Base-by-base conservation (phyloP, 2,113 vertebrate species). In the Mustela nigripes region DNA sequence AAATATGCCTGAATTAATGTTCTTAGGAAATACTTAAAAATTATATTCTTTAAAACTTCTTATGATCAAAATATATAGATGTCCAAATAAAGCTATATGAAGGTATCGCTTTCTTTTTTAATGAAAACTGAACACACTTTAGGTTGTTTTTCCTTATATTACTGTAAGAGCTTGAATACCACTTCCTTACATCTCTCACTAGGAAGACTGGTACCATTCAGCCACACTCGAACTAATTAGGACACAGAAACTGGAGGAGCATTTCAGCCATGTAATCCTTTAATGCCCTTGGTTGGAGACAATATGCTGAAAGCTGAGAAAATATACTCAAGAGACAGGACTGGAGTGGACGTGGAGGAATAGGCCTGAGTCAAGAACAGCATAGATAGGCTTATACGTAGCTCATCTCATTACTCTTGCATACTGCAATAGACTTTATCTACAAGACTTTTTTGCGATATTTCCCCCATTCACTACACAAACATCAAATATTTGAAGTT, bases 401-500 rank as follows among this genome's bases (percentile, higher is more conserved):
- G 31, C 33, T 69, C 24, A 65, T 7, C 11, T 62, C 26, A 39
- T 94, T 39, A 24, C 16, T 71, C 11, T 62, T 39, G 0, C 45
- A 62, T 1, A 62, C 16, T 18, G 8, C 71, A n/a, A 11, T 4
- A 80, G 56, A 45, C 7, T 22, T 76, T 82, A 33, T 45, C 31
- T 91, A 42, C 11, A 24, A 73, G 79, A 84, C 11, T 92, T 58
- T 79, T 90, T 15, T 65, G 8, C 86, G 39, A 1, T 76, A 73
- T 89, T 81, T 33, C 19, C 7, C 28, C 7, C 28, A 65, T 83
- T 97, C 58, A 24, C 24, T 67, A 28, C 11, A 6, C 36, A 56
- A 22, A 11, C 80, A 18, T 96, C 87, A 95, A 78, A 19, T 97
- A 65, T 56, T 15, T 89, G 42, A 94, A 87, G 39, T 76, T 84